A percentile compares a stretch with the other conserved stretches of the same genome.
Evolutionary conservation across 1,140 invertebrate genomes (phyloP).

Genomic region (Pentalonia nigronervosa): DNA sequence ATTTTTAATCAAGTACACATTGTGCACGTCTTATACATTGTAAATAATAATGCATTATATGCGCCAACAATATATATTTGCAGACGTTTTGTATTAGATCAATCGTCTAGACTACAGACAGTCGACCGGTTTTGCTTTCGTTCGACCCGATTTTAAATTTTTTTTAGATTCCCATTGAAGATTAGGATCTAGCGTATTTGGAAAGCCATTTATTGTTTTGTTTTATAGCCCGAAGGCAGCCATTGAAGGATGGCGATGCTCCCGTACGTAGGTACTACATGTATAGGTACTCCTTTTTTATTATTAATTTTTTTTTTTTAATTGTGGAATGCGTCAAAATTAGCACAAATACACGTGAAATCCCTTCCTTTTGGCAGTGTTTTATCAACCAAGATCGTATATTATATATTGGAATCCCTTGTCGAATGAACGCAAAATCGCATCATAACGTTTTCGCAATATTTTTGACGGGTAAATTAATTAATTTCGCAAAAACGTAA

Average conservation of each 20-base stretch:
- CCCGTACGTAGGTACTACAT: neutral
- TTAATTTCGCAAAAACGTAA: neutral
- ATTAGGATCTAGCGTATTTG: constrained; percentile 45
- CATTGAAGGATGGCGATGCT: neutral
- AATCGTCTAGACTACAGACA: constrained; percentile 50
- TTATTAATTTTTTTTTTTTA: no score
- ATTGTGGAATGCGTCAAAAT: neutral
- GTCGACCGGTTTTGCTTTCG: constrained; percentile 51
- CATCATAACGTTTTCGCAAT: neutral
- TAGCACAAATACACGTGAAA: neutral
- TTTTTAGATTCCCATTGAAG: constrained; percentile 17
- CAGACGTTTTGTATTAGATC: constrained; percentile 23
- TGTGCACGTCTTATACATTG: neutral
- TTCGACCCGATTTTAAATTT: constrained; percentile 37
- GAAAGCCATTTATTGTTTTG: constrained; percentile 14
- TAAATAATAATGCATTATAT: constrained; percentile 18
- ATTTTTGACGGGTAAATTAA: neutral
- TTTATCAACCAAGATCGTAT: neutral
- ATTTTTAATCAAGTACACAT: neutral
- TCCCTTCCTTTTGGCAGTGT: neutral
- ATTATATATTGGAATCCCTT: neutral
- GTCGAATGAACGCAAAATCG: neutral
- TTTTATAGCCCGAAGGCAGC: constrained; percentile 5
- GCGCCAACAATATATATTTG: neutral
- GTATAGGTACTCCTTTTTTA: no score